Base-by-base conservation (phyloP, 2,888 invertebrate species). In the Gortyna flavago region DNA sequence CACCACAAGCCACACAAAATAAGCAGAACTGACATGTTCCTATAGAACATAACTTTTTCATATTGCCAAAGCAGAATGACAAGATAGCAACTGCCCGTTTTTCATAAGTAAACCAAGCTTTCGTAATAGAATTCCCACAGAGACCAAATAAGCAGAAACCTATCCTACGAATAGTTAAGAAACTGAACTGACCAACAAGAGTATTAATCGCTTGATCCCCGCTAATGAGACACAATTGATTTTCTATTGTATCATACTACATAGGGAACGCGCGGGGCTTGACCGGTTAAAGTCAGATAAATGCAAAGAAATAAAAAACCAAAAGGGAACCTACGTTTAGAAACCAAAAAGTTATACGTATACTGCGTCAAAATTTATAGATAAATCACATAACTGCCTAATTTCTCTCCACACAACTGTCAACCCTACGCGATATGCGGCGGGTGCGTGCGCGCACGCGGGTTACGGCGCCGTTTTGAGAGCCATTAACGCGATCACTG, bases 401-500 rank as follows among this genome's bases (percentile, higher is more conserved):
- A 61, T 41, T 51, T 25, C 1, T 18, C 3, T 16, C 0, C 25
- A 44, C 1, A 8, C 11, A 21, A 38, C 35, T 68, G 81, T 25
- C 88, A 88, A 25, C 88, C 88, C 88, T 87, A 79, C 75, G n/a
- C 78, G 25, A 59, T 79, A 80, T 70, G 78, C 75, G 44, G 21
- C 48, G 41, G 64, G 77, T 83, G 87, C 86, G 85, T 81, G 83
- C 64, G 74, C 83, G 81, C 85, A 78, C 77, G 84, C 82, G 78
- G 80, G 72, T 85, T 77, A 72, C 75, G 80, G 69, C 81, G 80
- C 87, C 84, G 86, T 88, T 88, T 87, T 84, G 81, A 85, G 85
- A 83, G 77, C 81, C 84, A 86, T 83, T 88, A 88, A 89, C 85
- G 87, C 89, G 85, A 87, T 87, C 85, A 79, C 81, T 86, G 84